Evolutionary conservation across 2,113 vertebrate genomes (phyloP), one percentile per base, ranked within the genome.

Genomic region (Calyptommatus sinebrachiatus): DNA sequence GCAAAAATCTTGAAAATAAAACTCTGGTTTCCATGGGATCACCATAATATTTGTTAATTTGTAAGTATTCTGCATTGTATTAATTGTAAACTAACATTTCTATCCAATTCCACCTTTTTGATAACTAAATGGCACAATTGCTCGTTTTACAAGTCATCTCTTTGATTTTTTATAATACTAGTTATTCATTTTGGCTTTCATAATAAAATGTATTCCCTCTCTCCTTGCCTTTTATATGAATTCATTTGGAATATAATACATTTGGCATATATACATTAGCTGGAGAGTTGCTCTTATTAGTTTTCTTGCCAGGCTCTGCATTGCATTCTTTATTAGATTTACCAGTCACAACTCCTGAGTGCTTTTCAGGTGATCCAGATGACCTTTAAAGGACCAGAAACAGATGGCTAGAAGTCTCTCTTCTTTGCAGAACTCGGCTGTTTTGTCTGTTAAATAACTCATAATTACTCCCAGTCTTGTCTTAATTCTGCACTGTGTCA

Each of bases 401-500:
- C 91, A 92, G 92, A 91, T 89, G 92, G 87, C 87, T 41, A 67
- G 80, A 77, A 80, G 85, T 85, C 88, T 87, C 85, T 72, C 79
- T 84, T 84, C 68, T 0, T 0, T 6, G 3, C 82, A 80, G 75
- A 72, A 69, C 89, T 90, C 77, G 81, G 73, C 83, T 90, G 88
- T 90, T 93, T 89, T 90, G 88, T 91, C 87, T 93, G 86, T 88
- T 92, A 90, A 93, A 91, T 90, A 92, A 91, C 86, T 90, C 87
- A 82, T 92, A 91, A 92, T 92, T 91, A 91, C 88, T 92, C 85
- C 86, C 90, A 89, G 89, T 69, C 88, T 92, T 90, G 89, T 91
- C 90, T 90, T 91, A 89, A 87, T 92, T 91, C 90, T 90, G 48
- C 89, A 90, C 84, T 2, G 83, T 88, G 90, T 88, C 90, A 90